These are phyloP conservation scores for Strigamia transsilvanica DNA, from an alignment of 2,888 invertebrate genomes.

Conservation along the genomic window DNA sequence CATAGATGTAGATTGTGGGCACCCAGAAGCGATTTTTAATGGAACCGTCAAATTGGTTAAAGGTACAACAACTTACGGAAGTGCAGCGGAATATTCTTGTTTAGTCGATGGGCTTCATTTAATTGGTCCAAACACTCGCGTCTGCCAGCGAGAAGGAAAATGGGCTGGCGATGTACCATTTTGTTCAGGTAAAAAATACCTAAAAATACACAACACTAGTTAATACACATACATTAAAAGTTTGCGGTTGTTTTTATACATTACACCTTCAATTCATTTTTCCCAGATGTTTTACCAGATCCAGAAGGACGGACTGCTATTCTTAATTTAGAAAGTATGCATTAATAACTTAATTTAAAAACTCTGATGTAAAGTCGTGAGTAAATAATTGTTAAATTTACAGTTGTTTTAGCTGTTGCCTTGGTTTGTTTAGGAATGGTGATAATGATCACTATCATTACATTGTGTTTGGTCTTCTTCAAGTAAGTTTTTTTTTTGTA, in stretches of 20 bases:
- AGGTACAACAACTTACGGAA: constrained; percentile 81
- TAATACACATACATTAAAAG: neutral
- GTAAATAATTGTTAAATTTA: neutral
- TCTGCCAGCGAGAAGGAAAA: constrained; percentile 39
- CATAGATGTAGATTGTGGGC: constrained; percentile 74
- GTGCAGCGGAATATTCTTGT: constrained; percentile 88
- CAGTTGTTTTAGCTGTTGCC: constrained; percentile 37
- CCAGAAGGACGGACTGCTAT: constrained; percentile 31
- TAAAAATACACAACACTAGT: neutral
- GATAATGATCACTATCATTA: constrained; percentile 33
- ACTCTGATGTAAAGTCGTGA: neutral
- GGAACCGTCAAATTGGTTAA: constrained; percentile 86
- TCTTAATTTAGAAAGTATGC: constrained; percentile 17
- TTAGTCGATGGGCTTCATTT: constrained; percentile 1
- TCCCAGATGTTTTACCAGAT: constrained; percentile 41
- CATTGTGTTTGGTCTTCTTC: neutral
- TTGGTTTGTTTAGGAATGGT: constrained; percentile 18
- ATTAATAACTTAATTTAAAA: neutral
- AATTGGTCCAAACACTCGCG: constrained; percentile 21
- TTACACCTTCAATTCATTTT: neutral
- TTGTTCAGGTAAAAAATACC: constrained; percentile 27
- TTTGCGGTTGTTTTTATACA: too few relatives aligned
- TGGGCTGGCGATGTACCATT: constrained; percentile 43
- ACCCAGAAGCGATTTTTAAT: constrained; percentile 74
- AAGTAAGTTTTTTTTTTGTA: constrained; percentile 33